Base-by-base conservation (phyloP, 2,113 vertebrate species). In the Forbesichthys papilliferus region DNA sequence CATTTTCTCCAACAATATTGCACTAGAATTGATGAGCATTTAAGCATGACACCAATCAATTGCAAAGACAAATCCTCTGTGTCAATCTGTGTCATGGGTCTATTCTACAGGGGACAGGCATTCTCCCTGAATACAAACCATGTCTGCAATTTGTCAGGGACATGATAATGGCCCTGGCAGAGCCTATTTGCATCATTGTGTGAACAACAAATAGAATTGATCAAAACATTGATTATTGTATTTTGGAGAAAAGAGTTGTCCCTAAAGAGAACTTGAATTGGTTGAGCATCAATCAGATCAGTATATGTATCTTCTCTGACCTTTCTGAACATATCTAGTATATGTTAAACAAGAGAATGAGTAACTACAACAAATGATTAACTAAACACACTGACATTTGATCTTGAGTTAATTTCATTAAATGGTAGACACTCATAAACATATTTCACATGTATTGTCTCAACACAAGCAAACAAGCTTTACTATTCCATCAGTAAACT, bases 131-230 rank as follows among this genome's bases (percentile, higher is more conserved):
- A 85, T 80, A 80, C 81, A 86, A 86, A 91, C 84, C 87, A 79
- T 82, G 85, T 87, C 82, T 81, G 79, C 81, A 83, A 84, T 90
- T 88, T 90, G 85, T 90, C 84, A 91, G 84, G 62, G 66, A 74
- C 87, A 91, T 87, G 91, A 90, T 87, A 83, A 79, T 83, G 75
- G 47, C 56, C 12, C 54, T 86, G 88, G 83, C 86, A 85, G 83
- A 87, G 61, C 46, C 70, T 64, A 90, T 91, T 91, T 90, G 85
- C 89, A 90, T 91, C 83, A 88, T 80, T 88, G 79, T 86, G 85
- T 80, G 80, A 86, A 87, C 85, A 88, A 92, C 86, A 90, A 87
- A 89, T 89, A 80, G 75, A 52, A 90, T 85, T 88, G 90, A 90
- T 90, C 65, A 66, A 62, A 65, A 77, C 74, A 91, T 90, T 89